Evolutionary conservation across 1,140 invertebrate genomes (phyloP).

Genomic region (Catajapyx aquilonaris): DNA sequence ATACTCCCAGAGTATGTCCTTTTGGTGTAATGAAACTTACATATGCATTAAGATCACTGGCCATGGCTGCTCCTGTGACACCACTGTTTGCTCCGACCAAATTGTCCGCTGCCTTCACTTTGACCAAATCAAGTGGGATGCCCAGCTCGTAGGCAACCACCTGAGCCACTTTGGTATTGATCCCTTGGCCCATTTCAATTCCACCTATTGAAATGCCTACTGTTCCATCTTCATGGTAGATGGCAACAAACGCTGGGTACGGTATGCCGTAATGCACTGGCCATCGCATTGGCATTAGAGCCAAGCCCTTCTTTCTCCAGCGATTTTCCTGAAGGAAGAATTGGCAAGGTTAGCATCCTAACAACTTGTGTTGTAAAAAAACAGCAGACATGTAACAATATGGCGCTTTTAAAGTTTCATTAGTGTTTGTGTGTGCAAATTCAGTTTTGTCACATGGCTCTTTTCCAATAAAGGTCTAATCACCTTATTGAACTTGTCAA

Average conservation of each 20-base stretch:
- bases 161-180: conserved; percentile 57
- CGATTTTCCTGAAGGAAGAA: conserved; percentile 29
- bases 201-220: conserved; percentile 53
- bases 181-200: conserved; percentile 69
- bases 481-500: too few relatives aligned
- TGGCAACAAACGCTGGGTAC: conserved; percentile 39
- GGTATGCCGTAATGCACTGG: conserved; percentile 30
- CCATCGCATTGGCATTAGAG: conserved; percentile 42
- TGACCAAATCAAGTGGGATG: conserved; percentile 42
- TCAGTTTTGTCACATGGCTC: too few relatives aligned
- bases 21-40: conserved; percentile 20
- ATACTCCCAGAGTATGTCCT: background rate
- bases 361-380: too few relatives aligned
- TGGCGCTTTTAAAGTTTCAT: too few relatives aligned
- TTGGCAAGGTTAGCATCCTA: too few relatives aligned
- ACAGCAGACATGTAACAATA: too few relatives aligned
- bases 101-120: conserved; percentile 38
- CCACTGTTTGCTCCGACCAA: conserved; percentile 37
- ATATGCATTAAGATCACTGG: conserved; percentile 42
- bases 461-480: too few relatives aligned
- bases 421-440: too few relatives aligned
- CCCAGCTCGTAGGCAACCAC: conserved; percentile 48
- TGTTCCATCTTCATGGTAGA: conserved; percentile 53
- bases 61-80: conserved; percentile 44
- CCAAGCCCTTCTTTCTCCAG: conserved; percentile 54